phyloP scores from a whole-genome alignment of 2,113 vertebrate genomes.

The Coptodon bakossiorum region DNA sequence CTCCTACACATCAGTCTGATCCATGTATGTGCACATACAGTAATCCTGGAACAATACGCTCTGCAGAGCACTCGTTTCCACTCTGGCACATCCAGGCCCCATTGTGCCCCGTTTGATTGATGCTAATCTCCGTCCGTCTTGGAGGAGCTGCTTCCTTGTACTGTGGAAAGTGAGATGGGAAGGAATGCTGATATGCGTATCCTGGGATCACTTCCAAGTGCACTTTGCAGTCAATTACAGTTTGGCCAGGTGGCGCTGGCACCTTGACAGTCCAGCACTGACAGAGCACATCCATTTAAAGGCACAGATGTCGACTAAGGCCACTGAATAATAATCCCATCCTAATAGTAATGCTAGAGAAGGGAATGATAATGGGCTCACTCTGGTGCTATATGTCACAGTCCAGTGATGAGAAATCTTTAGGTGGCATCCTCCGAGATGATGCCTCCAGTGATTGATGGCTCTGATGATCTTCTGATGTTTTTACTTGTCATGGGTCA shows the following conservation, averaged over 20 bases:
- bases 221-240: conserved; percentile 69
- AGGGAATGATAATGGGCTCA: conserved; percentile 5
- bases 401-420: conserved; percentile 18
- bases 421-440: not conserved
- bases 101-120: conserved; percentile 33
- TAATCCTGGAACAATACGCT: conserved; percentile 51
- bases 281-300: conserved; percentile 57
- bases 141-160: conserved; percentile 30
- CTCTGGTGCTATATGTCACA: conserved; percentile 19
- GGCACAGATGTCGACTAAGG: conserved; percentile 13
- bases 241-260: conserved; percentile 64
- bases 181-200: conserved; percentile 37
- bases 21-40: conserved; percentile 17
- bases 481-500: conserved; percentile 21
- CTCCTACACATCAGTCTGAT: conserved; percentile 42
- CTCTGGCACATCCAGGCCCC: conserved; percentile 25
- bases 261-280: conserved; percentile 46
- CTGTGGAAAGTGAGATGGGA: conserved; percentile 37
- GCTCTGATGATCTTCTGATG: not conserved
- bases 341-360: conserved; percentile 1
- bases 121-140: conserved; percentile 42
- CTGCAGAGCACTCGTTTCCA: conserved; percentile 2
- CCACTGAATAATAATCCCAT: conserved; percentile 25
- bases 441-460: not conserved
- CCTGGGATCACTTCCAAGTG: conserved; percentile 59